Base-by-base conservation (phyloP, 2,888 invertebrate species). In the Serripes groenlandicus region DNA sequence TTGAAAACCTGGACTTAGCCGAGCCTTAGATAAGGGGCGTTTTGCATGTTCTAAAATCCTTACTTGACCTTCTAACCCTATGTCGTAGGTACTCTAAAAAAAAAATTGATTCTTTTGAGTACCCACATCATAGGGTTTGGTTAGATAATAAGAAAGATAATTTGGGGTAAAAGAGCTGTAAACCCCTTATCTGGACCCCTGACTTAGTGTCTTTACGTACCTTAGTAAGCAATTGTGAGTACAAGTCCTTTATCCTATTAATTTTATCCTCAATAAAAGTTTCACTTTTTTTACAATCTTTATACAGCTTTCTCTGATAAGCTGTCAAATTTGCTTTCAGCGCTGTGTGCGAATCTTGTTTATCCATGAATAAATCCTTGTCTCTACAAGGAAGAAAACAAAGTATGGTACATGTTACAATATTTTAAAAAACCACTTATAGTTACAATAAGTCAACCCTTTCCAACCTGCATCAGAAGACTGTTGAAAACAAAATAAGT, bases 161-260 rank as follows among this genome's bases (percentile, higher is more conserved):
- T n/a, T n/a, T n/a, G n/a, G n/a, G n/a, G n/a, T n/a, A n/a, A n/a
- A n/a, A n/a, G n/a, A n/a, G n/a, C n/a, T n/a, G n/a, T n/a, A n/a
- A n/a, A n/a, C n/a, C n/a, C n/a, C n/a, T n/a, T n/a, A n/a, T n/a
- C n/a, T n/a, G n/a, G n/a, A n/a, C n/a, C 30, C 30, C 34, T 23
- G 26, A 9, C 2, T 75, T 23, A 30, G 15, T 34, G 21, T 3
- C 9, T 26, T 21, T 56, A 73, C 81, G 73, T 79, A 91, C 91
- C 83, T 83, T 73, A 75, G 87, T 81, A 18, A 91, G 58, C 7
- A 91, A 77, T 49, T 85, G 77, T 28, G 80, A 80, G 78, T 91
- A 91, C 62, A 86, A 49, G 28, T 84, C 82, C 71, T 79, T 85
- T 54, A 88, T 78, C 9, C 74, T 42, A 15, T 83, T 73, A 28